A percentile compares a stretch with the other conserved stretches of the same genome.
Evolutionary conservation across 2,113 vertebrate species (phyloP).

Genomic region (Pseudonaja textilis): DNA sequence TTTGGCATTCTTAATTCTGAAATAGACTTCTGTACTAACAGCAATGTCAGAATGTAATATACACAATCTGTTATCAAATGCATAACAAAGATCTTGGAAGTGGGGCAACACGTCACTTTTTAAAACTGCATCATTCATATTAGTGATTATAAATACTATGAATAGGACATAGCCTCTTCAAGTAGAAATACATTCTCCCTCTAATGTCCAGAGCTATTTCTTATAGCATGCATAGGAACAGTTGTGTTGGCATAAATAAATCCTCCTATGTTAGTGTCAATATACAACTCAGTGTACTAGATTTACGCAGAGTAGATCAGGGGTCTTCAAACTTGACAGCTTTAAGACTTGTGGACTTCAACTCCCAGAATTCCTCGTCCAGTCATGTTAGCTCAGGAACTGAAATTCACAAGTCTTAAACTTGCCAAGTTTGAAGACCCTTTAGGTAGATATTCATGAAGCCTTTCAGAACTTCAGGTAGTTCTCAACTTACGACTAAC

Average conservation of each 20-base stretch:
- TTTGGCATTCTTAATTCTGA: rapidly evolving
- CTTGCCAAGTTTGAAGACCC: too few species aligned
- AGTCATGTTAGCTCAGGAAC: too few species aligned
- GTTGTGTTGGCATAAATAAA: constrained; percentile 8
- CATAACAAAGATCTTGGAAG: neutral
- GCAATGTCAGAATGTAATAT: neutral
- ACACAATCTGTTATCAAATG: neutral
- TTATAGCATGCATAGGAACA: constrained; percentile 14
- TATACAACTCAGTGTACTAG: neutral
- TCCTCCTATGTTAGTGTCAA: neutral
- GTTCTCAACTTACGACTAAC: neutral
- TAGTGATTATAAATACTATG: neutral
- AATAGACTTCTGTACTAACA: neutral
- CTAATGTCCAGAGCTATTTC: neutral
- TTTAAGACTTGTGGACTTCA: too few species aligned
- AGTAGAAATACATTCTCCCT: constrained; percentile 4
- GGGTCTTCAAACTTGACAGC: too few species aligned
- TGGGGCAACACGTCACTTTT: neutral
- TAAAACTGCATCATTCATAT: neutral
- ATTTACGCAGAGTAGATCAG: neutral
- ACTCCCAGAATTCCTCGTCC: too few species aligned
- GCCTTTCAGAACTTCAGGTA: neutral
- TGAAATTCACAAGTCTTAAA: too few species aligned
- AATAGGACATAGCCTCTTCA: constrained; percentile 5
- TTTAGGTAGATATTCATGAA: neutral